Evolutionary conservation across 2,113 vertebrate species (phyloP), one percentile per base, ranked within the genome.

Genomic region (Corydoras maculifer): DNA sequence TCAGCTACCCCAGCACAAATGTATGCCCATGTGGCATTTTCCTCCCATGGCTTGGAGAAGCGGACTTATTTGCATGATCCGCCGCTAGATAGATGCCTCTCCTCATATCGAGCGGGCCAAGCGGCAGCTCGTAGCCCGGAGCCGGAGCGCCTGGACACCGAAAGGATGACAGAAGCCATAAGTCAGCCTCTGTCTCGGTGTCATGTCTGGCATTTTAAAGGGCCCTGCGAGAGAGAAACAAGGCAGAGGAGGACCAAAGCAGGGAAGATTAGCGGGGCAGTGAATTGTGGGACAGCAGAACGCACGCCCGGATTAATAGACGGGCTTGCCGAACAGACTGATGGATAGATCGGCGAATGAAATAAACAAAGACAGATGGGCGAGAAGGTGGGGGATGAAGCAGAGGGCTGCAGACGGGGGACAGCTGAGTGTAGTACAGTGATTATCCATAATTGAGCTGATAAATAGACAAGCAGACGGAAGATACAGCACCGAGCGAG

Each of bases 281-380:
- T 61, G 75, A 78, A 79, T 78, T 43, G 31, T 50, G 75, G 68
- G 49, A 76, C 54, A n/a, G 62, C 69, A 72, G 77, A 43, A 49
- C 58, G 62, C 49, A 32, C 25, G 62, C 73, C 60, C 71, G 71
- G 64, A 81, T 77, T 78, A 73, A 72, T 57, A 69, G 77, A 76
- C 60, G 76, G 79, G 80, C 71, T 80, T 85, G 87, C 86, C 79
- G 75, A 84, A 90, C 85, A 73, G 81, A 80, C 78, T 82, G 85
- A 85, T 82, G 72, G 82, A 85, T 84, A 84, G 83, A 84, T 86
- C 74, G 80, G 78, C 81, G 82, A 81, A 76, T 82, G 75, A 73
- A 25, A 77, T 80, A 82, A 89, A 87, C 80, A 79, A 81, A 86
- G 87, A 87, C 82, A 84, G 84, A 90, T 86, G 79, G 82, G 65